phyloP scores from a whole-genome alignment of 2,888 invertebrate genomes.

The Alcis repandata region DNA sequence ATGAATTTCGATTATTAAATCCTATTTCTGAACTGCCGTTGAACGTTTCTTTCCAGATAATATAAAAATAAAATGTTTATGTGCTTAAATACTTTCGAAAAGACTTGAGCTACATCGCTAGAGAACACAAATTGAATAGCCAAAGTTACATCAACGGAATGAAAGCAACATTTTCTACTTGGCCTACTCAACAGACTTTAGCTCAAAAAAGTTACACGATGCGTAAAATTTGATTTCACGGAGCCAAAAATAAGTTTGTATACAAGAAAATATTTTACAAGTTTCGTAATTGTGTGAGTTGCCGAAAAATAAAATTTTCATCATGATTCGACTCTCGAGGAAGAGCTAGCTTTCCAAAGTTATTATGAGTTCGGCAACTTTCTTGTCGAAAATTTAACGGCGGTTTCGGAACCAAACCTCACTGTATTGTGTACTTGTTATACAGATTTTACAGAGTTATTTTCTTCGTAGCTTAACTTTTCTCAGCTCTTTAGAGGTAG shows the following conservation, averaged over 20 bases:
- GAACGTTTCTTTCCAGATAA: too few relatives aligned
- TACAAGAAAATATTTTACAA: constrained; percentile 10
- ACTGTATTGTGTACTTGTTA: constrained; percentile 24
- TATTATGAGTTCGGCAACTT: constrained; percentile 25
- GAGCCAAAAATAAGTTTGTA: constrained; percentile 8
- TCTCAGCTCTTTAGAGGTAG: too few relatives aligned
- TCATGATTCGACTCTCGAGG: constrained; percentile 7
- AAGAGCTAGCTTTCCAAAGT: constrained; percentile 18
- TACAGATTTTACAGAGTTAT: constrained; percentile 9
- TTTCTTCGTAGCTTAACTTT: too few relatives aligned
- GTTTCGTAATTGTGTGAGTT: constrained; percentile 14
- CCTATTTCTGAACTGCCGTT: too few relatives aligned
- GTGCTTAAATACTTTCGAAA: too few relatives aligned
- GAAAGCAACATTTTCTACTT: constrained; percentile 14
- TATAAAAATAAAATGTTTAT: too few relatives aligned
- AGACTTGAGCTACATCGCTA: background rate
- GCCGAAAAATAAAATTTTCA: constrained; percentile 9
- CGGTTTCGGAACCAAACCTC: constrained; percentile 25
- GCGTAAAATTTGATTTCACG: constrained; percentile 19
- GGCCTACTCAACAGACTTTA: constrained; percentile 5
- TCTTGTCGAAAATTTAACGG: constrained; percentile 21
- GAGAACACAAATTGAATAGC: constrained; percentile 12
- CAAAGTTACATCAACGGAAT: constrained; percentile 1
- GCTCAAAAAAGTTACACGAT: constrained; percentile 12
- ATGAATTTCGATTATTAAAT: too few relatives aligned